Percentiles rank a stretch among this genome's conserved stretches.
Conservation (phyloP, 2,888 invertebrate genomes). For the Ferdinandea cuprea region DNA sequence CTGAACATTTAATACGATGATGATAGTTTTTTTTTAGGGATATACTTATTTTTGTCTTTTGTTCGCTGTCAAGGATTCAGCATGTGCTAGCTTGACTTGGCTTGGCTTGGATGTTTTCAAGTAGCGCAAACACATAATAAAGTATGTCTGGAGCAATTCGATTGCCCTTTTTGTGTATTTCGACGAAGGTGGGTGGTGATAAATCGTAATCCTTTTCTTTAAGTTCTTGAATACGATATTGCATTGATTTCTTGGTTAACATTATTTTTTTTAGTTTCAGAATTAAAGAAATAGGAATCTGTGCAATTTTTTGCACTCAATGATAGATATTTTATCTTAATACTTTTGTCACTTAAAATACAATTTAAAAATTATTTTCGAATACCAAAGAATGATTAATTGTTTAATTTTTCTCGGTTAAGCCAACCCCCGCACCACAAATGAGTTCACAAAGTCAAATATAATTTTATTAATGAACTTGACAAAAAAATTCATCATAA, state of each 20-base stretch:
- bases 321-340: no score
- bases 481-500: neutral
- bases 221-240: constrained; percentile 19
- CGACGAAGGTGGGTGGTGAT: constrained; percentile 45
- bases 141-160: constrained; percentile 75
- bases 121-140: constrained; percentile 65
- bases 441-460: no score
- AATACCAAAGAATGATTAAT: neutral
- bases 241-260: constrained; percentile 28
- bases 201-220: constrained; percentile 67
- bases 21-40: constrained; percentile 21
- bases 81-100: constrained; percentile 40
- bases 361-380: neutral
- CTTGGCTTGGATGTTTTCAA: no score
- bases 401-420: neutral
- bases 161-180: constrained; percentile 71
- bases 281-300: neutral
- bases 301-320: no score
- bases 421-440: neutral
- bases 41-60: constrained; percentile 45
- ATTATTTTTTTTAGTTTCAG: neutral
- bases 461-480: constrained; percentile 25
- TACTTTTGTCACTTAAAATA: no score
- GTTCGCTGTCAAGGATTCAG: constrained; percentile 55
- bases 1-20: constrained; percentile 1